These are phyloP conservation scores for Caretta caretta DNA, from an alignment of 2,113 vertebrate species.

Conservation along the genomic window DNA sequence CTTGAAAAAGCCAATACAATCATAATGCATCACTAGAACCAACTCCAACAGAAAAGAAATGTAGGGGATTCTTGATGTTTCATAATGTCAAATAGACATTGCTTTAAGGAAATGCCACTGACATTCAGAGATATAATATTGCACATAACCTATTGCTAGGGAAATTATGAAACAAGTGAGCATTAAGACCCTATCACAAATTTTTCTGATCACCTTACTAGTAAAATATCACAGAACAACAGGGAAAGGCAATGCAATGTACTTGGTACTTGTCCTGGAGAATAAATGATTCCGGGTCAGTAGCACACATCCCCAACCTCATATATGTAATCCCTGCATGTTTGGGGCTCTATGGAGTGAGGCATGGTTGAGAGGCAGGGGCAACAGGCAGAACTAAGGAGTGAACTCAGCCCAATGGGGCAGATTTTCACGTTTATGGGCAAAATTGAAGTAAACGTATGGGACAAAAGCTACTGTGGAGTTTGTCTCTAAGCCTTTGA, in stretches of 20 bases:
- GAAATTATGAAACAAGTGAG: not conserved
- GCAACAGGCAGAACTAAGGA: not conserved
- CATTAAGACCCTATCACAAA: not conserved
- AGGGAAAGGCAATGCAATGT: not conserved
- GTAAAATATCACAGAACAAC: not conserved
- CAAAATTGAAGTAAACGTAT: not conserved
- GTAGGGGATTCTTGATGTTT: not conserved
- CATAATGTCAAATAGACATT: not conserved
- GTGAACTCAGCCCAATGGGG: not conserved
- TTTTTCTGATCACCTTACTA: not conserved
- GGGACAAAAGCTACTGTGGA: rapidly evolving
- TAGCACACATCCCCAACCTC: not conserved
- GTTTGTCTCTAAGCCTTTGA: not conserved
- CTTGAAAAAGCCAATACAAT: not conserved
- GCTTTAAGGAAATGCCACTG: not conserved
- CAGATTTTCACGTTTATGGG: not conserved
- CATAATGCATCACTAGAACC: not conserved
- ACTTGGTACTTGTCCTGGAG: not conserved
- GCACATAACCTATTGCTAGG: not conserved
- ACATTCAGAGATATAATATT: not conserved
- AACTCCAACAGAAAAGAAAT: not conserved
- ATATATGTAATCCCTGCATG: rapidly evolving
- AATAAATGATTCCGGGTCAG: not conserved
- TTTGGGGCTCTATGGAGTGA: not conserved
- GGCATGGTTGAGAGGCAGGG: not conserved